These are phyloP conservation scores for Eulemur mongoz DNA, from an alignment of 2,797 vertebrate genomes.

Conservation along the genomic window DNA sequence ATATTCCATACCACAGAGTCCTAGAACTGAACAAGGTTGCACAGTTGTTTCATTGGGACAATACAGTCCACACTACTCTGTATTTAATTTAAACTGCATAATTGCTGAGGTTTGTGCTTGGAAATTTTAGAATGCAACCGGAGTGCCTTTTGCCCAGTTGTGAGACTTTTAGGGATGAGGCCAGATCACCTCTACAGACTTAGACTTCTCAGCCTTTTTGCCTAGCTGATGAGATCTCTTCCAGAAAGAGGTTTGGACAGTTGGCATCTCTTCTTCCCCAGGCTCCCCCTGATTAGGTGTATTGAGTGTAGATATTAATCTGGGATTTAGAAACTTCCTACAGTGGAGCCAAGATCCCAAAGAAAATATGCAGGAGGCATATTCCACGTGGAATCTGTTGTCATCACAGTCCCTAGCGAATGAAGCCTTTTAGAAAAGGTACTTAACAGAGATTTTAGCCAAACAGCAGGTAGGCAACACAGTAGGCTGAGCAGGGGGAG, in stretches of 20 bases:
- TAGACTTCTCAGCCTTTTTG: neutral
- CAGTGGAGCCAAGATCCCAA: neutral
- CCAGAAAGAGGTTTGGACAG: neutral
- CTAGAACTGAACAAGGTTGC: neutral
- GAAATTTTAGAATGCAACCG: neutral
- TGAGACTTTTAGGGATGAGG: neutral
- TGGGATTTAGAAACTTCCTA: neutral
- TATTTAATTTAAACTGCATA: neutral
- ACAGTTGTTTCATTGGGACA: neutral
- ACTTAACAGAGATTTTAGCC: neutral
- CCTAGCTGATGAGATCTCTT: neutral
- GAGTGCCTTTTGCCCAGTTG: neutral
- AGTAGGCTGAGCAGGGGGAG: neutral
- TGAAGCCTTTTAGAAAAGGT: neutral
- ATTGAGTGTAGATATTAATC: neutral
- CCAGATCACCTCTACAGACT: neutral
- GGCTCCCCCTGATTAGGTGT: neutral
- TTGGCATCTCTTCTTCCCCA: neutral
- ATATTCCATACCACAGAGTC: neutral
- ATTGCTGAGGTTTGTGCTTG: neutral
- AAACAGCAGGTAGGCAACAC: neutral
- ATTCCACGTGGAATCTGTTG: neutral
- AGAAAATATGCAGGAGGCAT: neutral
- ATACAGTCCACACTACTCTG: neutral
- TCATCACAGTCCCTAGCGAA: neutral